A percentile compares a stretch with the other conserved stretches of the same genome.
Conservation (phyloP, 2,888 invertebrate species). For the Drosophila neutralis region DNA sequence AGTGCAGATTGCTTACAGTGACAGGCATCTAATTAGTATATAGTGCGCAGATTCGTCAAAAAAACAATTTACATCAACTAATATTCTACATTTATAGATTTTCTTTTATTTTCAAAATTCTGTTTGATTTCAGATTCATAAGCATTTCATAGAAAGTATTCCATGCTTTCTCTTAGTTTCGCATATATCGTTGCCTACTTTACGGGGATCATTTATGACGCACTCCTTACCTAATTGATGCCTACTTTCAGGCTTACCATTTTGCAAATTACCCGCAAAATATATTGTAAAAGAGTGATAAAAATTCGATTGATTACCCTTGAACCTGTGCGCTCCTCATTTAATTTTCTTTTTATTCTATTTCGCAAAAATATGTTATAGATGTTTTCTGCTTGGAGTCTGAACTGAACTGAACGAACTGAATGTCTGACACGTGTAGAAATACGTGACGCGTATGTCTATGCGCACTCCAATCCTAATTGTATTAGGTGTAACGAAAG, state of each 20-base stretch:
- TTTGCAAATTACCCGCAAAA: background rate
- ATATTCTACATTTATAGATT: background rate
- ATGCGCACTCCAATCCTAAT: background rate
- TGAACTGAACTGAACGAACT: background rate
- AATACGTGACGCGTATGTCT: background rate
- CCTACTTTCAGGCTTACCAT: conserved; percentile 1
- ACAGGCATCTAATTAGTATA: background rate
- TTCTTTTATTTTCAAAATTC: background rate
- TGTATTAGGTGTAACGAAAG: conserved; percentile 1
- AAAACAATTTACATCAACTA: background rate
- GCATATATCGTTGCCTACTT: background rate
- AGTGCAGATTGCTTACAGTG: background rate
- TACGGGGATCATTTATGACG: background rate
- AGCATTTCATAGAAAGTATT: background rate
- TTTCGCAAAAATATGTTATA: background rate
- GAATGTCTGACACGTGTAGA: background rate
- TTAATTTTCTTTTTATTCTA: conserved; percentile 29
- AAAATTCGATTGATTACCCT: conserved; percentile 13
- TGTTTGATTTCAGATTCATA: background rate
- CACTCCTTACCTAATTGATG: background rate
- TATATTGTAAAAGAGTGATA: background rate
- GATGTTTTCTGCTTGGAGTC: background rate
- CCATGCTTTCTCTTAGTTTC: background rate
- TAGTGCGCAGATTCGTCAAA: too few relatives aligned
- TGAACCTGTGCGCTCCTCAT: conserved; percentile 23